Conservation (phyloP, 2,888 invertebrate genomes). For the Pardosa pseudoannulata region DNA sequence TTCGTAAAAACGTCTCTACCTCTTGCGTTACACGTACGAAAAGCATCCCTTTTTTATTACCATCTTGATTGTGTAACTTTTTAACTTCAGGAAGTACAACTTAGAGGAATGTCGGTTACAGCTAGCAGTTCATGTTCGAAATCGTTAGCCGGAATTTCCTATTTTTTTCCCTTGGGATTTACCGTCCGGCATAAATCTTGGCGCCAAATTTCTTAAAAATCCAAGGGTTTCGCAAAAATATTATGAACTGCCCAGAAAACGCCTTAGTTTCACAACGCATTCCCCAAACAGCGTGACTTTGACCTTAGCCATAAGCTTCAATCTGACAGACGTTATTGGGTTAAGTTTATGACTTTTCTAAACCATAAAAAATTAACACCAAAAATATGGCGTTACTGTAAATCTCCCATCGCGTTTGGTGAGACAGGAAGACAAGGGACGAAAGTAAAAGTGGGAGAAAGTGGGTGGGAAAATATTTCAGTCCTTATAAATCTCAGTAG, state of each 20-base stretch:
- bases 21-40: constrained; percentile 45
- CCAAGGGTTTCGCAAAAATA: not conserved
- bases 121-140: constrained; percentile 5
- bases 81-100: constrained; percentile 29
- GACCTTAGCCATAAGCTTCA: not conserved
- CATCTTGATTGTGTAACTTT: constrained; percentile 14
- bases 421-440: not conserved
- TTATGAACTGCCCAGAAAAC: not conserved
- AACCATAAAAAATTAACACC: constrained; percentile 16
- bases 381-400: constrained; percentile 33
- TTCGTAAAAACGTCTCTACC: constrained; percentile 43
- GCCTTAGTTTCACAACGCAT: not conserved
- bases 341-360: constrained; percentile 4
- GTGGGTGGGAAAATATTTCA: not conserved
- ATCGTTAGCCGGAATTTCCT: constrained; percentile 7
- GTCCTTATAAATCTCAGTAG: constrained; percentile 41
- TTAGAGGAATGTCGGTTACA: not conserved
- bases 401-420: not conserved
- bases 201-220: constrained; percentile 2
- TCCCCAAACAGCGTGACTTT: not conserved
- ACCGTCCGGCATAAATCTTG: constrained; percentile 3
- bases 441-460: constrained; percentile 26
- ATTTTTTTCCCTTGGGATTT: constrained; percentile 19
- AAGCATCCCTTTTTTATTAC: constrained; percentile 31
- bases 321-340: constrained; percentile 16